Conservation (phyloP, 2,113 vertebrate genomes). For the Lycaon pictus region DNA sequence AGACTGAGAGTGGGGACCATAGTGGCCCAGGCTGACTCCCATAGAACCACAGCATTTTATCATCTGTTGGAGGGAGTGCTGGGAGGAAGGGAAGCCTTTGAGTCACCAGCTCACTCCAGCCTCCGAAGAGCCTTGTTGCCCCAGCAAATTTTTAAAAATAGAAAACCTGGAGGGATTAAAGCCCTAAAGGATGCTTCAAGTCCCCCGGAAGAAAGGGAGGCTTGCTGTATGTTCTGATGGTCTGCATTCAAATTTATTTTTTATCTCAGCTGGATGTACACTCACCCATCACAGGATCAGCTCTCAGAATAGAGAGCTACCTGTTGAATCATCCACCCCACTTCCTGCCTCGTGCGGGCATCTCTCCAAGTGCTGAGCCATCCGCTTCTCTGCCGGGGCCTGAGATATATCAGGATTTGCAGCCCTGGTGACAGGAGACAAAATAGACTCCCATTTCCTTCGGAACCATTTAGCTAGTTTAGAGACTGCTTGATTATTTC, state of each 20-base stretch:
- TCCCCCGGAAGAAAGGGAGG: constrained; percentile 44
- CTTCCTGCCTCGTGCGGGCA: constrained; percentile 78
- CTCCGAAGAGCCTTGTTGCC: not conserved
- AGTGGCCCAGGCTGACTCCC: not conserved
- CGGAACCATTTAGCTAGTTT: constrained; percentile 25
- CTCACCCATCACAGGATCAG: constrained; percentile 78
- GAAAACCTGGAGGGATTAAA: constrained; percentile 57
- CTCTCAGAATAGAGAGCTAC: constrained; percentile 82
- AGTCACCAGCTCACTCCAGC: not conserved
- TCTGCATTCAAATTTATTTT: constrained; percentile 63
- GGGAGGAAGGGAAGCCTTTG: constrained; percentile 1
- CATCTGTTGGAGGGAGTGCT: not conserved
- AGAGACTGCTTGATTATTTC: constrained; percentile 23
- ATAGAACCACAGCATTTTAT: not conserved
- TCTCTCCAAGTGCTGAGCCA: constrained; percentile 82
- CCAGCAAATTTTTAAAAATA: constrained; percentile 60
- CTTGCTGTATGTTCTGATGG: not conserved
- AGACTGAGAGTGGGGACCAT: not conserved
- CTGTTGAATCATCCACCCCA: constrained; percentile 76
- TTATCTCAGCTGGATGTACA: constrained; percentile 76
- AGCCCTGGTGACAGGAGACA: constrained; percentile 73
- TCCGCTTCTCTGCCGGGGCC: constrained; percentile 62
- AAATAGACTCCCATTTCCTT: constrained; percentile 80
- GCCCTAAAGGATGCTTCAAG: not conserved
- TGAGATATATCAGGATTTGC: constrained; percentile 77